Evolutionary conservation across 64 coral and sea anemone genomes (phyloP), one percentile per base, ranked within the genome.

Genomic region (Stichodactyla mertensii): DNA sequence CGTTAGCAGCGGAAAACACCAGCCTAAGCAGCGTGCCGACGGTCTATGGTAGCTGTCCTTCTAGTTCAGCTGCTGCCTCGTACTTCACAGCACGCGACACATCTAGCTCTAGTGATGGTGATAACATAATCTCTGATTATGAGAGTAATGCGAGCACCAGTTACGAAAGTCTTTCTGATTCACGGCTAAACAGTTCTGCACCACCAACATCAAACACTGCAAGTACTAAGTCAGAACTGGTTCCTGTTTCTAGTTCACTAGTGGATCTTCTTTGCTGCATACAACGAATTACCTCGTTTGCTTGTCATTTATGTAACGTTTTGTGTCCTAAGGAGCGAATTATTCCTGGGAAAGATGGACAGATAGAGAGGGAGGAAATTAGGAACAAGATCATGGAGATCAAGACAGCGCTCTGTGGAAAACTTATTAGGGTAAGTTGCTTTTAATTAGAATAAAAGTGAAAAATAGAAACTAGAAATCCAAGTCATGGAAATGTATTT

Each of bases 231-330:
- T 71, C 57, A 71, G 54, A 61, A 7, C 56, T 82, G 27, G 81
- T 92, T 19, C 91, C 91, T 10, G 18, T 92, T 71, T 84, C 86
- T 55, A 89, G 94, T 55, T 93, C 91, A 12, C 56, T 97, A 15
- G 88, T 97, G 66, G 94, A 97, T 85, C 80, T 97, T 4, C 18
- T 97, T 57, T 90, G 94, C 55, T 86, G 91, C 51, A 80, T 97
- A 8, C 89, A 93, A 64, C 88, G 94, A 79, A 36, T 93, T 52
- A 79, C 92, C 18, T 85, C 94, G 8, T 97, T 97, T 84, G 86
- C 88, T 5, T 90, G 94, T 87, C 94, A 97, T 77, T 81, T 97
- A 6, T 92, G 94, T 74, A 87, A 90, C 79, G 86, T 97, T 77
- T 88, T 97, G 14, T 93, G 91, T 61, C 86, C 91, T 18, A 66